Evolutionary conservation across 2,888 invertebrate genomes (phyloP).

Genomic region (Lampropteryx suffumata): DNA sequence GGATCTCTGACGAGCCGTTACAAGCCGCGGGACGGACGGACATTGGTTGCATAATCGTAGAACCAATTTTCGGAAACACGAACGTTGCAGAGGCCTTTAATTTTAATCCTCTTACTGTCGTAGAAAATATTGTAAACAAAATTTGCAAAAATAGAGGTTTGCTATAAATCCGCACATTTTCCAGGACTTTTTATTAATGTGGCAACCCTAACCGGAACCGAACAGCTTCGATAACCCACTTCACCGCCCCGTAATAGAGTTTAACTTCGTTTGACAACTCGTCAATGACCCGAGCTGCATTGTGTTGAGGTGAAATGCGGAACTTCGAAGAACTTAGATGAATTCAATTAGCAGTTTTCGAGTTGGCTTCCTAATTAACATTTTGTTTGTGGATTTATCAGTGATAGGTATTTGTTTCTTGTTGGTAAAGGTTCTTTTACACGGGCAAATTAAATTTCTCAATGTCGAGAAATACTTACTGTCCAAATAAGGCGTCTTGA

Average conservation of each 20-base stretch:
- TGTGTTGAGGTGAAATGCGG: conserved; percentile 11
- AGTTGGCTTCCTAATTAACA: conserved; percentile 21
- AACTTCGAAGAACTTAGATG: conserved; percentile 20
- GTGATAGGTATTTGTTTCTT: background rate
- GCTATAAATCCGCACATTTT: too few relatives aligned
- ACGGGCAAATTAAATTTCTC: too few relatives aligned
- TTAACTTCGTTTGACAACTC: conserved; percentile 23
- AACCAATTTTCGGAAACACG: too few relatives aligned
- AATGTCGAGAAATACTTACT: too few relatives aligned
- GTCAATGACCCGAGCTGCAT: conserved; percentile 15
- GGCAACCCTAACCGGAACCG: conserved; percentile 9
- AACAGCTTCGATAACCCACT: conserved; percentile 14
- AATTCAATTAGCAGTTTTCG: conserved; percentile 20
- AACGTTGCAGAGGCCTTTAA: too few relatives aligned
- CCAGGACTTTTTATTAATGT: background rate
- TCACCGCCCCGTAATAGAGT: conserved; percentile 27
- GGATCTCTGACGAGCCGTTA: too few relatives aligned
- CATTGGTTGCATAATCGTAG: too few relatives aligned
- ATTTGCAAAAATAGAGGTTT: too few relatives aligned
- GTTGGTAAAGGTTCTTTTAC: background rate
- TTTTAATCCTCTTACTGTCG: too few relatives aligned
- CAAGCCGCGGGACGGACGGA: too few relatives aligned
- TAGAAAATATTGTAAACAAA: too few relatives aligned
- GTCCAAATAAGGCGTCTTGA: too few relatives aligned
- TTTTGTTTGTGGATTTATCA: conserved; percentile 17